phyloP scores from a whole-genome alignment of 2,113 vertebrate species.

The Elgaria multicarinata region DNA sequence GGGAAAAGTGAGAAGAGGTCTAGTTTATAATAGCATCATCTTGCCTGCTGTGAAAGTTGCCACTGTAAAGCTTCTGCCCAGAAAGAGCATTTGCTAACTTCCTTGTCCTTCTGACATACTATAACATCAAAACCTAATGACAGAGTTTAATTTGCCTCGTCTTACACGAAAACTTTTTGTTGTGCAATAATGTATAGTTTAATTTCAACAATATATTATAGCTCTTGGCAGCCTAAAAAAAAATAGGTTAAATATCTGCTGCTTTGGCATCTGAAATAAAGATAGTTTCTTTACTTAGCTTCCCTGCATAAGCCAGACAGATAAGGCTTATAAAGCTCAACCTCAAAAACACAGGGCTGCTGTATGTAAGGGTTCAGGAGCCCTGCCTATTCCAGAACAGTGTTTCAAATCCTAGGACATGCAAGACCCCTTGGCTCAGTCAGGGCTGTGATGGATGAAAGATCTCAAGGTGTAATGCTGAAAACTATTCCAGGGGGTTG shows the following conservation, averaged over 20 bases:
- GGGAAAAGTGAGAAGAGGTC: slow-evolving; percentile 10
- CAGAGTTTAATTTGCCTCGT: not conserved
- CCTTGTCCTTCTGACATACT: not conserved
- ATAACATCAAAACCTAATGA: slow-evolving; percentile 8
- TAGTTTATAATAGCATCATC: not conserved
- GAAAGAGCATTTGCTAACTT: slow-evolving; percentile 15
- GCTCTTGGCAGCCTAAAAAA: slow-evolving; percentile 15
- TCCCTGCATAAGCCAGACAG: too few relatives aligned
- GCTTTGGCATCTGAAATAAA: slow-evolving; percentile 25
- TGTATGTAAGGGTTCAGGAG: not conserved
- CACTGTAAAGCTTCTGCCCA: not conserved
- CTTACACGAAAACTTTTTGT: slow-evolving; percentile 28
- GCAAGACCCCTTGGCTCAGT: not conserved
- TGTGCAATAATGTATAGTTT: not conserved
- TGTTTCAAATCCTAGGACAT: not conserved
- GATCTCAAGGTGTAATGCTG: not conserved
- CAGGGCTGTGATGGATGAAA: not conserved
- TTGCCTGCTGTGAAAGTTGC: slow-evolving; percentile 13
- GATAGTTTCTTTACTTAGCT: not conserved
- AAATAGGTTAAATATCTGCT: slow-evolving; percentile 35
- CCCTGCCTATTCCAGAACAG: not conserved
- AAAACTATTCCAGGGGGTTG: not conserved
- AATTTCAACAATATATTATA: not conserved
- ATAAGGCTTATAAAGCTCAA: not conserved
- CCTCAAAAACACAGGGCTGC: not conserved